phyloP scores from a whole-genome alignment of 2,113 vertebrate genomes.

The Serranochromis macrocephalus region DNA sequence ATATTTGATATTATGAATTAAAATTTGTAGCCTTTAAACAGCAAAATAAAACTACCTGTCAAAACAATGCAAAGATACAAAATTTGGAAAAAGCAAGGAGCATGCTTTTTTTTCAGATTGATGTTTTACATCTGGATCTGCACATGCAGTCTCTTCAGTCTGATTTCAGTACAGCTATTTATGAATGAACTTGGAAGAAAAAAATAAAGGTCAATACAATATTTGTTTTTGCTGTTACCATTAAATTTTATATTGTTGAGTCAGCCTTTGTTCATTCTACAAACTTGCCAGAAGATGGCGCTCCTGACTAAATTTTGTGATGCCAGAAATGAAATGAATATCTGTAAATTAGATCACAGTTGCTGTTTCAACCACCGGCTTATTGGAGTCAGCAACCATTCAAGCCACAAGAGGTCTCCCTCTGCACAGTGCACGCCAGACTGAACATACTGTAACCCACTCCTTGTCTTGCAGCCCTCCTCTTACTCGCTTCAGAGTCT shows the following conservation, averaged over 20 bases:
- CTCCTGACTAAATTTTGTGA: background rate
- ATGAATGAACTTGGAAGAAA: background rate
- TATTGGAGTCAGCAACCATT: background rate
- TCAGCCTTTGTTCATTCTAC: background rate
- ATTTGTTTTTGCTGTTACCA: background rate
- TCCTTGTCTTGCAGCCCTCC: background rate
- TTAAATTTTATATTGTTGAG: background rate
- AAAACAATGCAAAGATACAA: background rate
- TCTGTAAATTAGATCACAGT: background rate
- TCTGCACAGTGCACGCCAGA: background rate
- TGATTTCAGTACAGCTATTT: background rate
- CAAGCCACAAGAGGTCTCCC: background rate
- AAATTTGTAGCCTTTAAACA: background rate
- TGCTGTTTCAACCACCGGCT: background rate
- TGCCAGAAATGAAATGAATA: background rate
- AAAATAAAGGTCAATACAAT: background rate
- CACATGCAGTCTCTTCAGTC: background rate
- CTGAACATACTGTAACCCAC: background rate
- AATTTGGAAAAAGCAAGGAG: background rate
- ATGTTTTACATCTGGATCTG: background rate
- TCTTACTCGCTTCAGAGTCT: background rate
- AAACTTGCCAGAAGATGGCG: background rate
- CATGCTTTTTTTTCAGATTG: background rate
- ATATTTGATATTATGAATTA: background rate
- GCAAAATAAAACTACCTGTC: background rate